Evolutionary conservation across 2,797 vertebrate genomes (phyloP).

Genomic region (Cottoperca gobio): DNA sequence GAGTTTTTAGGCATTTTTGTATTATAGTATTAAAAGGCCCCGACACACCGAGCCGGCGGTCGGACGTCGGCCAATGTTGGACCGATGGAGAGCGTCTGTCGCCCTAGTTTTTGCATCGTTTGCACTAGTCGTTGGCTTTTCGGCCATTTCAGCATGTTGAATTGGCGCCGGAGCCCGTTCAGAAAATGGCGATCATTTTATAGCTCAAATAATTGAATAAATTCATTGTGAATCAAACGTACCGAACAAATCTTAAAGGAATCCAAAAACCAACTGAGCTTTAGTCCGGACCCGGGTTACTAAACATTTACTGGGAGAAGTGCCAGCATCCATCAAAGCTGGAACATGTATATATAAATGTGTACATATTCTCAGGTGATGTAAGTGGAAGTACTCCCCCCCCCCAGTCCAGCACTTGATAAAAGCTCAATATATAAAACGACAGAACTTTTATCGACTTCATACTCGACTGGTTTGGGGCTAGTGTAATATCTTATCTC

Average conservation of each 20-base stretch:
- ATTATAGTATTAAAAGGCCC: background rate
- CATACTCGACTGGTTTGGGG: too few species aligned
- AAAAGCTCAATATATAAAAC: background rate
- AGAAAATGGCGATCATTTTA: background rate
- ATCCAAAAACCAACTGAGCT: background rate
- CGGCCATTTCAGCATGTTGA: too few species aligned
- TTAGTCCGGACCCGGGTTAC: too few species aligned
- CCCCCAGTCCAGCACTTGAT: background rate
- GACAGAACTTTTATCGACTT: too few species aligned
- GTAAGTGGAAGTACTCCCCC: background rate
- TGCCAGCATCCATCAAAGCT: background rate
- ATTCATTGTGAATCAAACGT: too few species aligned
- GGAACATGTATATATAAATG: background rate
- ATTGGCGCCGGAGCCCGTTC: too few species aligned
- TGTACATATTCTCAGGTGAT: conserved; percentile 24
- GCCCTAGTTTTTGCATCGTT: too few species aligned
- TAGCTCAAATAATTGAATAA: background rate
- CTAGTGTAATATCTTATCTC: background rate
- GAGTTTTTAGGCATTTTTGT: background rate
- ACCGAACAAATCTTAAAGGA: background rate
- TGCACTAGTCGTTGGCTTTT: too few species aligned
- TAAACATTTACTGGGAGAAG: conserved; percentile 1
- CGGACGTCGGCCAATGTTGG: too few species aligned
- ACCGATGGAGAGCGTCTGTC: too few species aligned
- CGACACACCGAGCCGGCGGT: too few species aligned